phyloP scores from a whole-genome alignment of 2,797 vertebrate genomes.

The Cuculus canorus region DNA sequence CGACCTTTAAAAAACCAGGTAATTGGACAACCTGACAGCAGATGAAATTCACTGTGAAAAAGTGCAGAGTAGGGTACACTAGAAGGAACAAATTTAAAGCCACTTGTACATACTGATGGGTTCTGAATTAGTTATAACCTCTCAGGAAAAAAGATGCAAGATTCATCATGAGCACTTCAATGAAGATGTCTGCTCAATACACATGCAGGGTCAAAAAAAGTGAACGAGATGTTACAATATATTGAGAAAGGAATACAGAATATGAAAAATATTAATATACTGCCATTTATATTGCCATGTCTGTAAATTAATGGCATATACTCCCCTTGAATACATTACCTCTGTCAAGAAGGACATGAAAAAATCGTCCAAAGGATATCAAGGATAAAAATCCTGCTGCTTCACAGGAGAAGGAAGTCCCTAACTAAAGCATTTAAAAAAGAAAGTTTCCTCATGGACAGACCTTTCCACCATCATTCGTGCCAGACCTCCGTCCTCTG shows the following conservation, averaged over 20 bases:
- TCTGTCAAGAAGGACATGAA: slow-evolving; percentile 61
- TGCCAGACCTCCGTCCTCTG: neutral
- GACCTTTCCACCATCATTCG: neutral
- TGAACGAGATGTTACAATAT: slow-evolving; percentile 34
- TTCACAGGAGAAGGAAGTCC: neutral
- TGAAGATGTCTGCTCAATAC: slow-evolving; percentile 54
- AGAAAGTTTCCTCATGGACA: neutral
- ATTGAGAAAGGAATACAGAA: slow-evolving; percentile 62
- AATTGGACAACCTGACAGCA: slow-evolving; percentile 70
- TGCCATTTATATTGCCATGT: slow-evolving; percentile 66
- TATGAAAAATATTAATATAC: slow-evolving; percentile 68
- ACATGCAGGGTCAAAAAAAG: slow-evolving; percentile 56
- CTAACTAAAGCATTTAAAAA: neutral
- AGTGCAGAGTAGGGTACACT: slow-evolving; percentile 57
- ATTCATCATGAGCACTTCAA: slow-evolving; percentile 33
- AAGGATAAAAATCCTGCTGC: slow-evolving; percentile 34
- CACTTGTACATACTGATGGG: slow-evolving; percentile 58
- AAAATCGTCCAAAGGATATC: slow-evolving; percentile 52
- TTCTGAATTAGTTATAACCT: slow-evolving; percentile 67
- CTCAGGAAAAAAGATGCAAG: slow-evolving; percentile 54
- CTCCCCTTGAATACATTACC: slow-evolving; percentile 54
- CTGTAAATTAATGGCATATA: slow-evolving; percentile 59
- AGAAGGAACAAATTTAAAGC: slow-evolving; percentile 62
- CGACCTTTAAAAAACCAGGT: slow-evolving; percentile 68
- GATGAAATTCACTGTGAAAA: slow-evolving; percentile 69